Conservation (phyloP, 2,797 vertebrate species). For the Phylloscopus collybita region DNA sequence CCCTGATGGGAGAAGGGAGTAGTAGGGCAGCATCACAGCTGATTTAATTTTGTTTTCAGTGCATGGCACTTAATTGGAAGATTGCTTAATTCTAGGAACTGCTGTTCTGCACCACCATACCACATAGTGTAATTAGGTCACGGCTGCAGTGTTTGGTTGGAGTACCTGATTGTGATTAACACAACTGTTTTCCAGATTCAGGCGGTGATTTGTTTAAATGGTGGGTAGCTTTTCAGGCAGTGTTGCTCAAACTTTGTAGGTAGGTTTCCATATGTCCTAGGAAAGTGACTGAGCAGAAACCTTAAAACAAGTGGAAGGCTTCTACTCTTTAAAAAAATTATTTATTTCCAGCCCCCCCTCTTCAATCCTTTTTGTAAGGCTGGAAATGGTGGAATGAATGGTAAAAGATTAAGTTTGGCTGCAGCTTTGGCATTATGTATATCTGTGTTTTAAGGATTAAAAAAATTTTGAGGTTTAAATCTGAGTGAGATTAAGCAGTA, state of each 20-base stretch:
- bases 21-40: background rate
- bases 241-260: background rate
- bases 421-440: background rate
- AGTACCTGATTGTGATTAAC: constrained; percentile 24
- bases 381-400: background rate
- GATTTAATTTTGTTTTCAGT: constrained; percentile 55
- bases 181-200: background rate
- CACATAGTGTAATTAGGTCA: constrained; percentile 52
- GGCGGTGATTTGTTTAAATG: background rate
- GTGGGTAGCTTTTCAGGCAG: background rate
- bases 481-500: background rate
- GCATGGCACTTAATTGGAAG: constrained; percentile 51
- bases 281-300: background rate
- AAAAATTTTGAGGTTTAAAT: background rate
- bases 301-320: background rate
- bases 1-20: background rate
- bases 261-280: background rate
- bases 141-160: background rate
- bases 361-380: background rate
- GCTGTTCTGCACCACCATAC: constrained; percentile 17
- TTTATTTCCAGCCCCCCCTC: background rate
- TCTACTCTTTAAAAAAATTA: background rate
- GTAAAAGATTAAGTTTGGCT: background rate
- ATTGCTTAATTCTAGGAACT: constrained; percentile 60
- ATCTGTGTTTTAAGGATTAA: background rate